These are phyloP conservation scores for Oryzias sinensis DNA, from an alignment of 2,797 vertebrate species.

Conservation along the genomic window DNA sequence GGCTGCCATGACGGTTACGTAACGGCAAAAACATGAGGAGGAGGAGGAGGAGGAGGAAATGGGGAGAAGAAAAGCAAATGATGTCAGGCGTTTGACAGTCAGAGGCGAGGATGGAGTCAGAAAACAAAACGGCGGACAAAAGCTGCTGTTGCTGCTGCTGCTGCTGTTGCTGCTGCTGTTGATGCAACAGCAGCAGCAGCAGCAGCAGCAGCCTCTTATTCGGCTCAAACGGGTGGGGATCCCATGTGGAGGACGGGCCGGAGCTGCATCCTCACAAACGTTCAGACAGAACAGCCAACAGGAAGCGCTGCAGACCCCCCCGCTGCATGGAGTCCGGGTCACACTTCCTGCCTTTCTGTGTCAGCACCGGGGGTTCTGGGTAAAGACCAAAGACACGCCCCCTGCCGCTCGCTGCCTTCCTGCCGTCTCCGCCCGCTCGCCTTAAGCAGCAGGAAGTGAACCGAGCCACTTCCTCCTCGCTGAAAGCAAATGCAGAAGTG, in stretches of 20 bases:
- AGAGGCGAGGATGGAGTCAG: constrained; percentile 32
- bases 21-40: constrained; percentile 29
- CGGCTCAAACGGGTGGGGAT: no score
- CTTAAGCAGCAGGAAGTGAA: constrained; percentile 60
- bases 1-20: constrained; percentile 49
- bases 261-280: constrained; percentile 15
- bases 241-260: no score
- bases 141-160: no score
- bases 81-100: constrained; percentile 62
- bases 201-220: no score
- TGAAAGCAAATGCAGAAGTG: constrained; percentile 66
- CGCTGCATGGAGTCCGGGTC: constrained; percentile 60
- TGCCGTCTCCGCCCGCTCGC: neutral
- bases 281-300: constrained; percentile 67
- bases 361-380: constrained; percentile 41
- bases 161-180: no score
- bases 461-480: constrained; percentile 65
- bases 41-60: neutral
- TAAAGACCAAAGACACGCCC: constrained; percentile 12
- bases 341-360: constrained; percentile 68
- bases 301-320: constrained; percentile 64
- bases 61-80: constrained; percentile 30
- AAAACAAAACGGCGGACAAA: constrained; percentile 17
- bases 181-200: no score
- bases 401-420: neutral